A percentile compares a stretch with the other conserved stretches of the same genome.
phyloP scores from a whole-genome alignment of 2,113 vertebrate species.

The Prietella phreatophila region DNA sequence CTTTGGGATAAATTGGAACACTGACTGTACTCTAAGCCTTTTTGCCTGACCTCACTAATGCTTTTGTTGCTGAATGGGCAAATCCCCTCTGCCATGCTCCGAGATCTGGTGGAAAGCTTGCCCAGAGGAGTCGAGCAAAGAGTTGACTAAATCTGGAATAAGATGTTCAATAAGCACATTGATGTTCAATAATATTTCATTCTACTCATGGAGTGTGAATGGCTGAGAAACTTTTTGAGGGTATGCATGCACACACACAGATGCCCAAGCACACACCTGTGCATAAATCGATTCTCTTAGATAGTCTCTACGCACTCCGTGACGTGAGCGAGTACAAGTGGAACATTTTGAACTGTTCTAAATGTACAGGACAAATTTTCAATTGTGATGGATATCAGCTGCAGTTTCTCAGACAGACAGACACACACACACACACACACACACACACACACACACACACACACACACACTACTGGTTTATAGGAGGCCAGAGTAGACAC shows the following conservation, averaged over 20 bases:
- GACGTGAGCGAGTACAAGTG: not conserved
- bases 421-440: not conserved
- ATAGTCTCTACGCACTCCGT: not conserved
- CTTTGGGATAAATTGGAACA: not conserved
- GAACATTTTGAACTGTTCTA: constrained; percentile 26
- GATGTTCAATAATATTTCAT: not conserved
- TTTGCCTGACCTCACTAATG: not conserved
- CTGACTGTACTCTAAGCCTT: not conserved
- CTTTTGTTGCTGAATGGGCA: not conserved
- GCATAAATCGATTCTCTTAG: constrained; percentile 15
- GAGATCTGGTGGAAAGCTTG: not conserved
- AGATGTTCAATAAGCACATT: not conserved
- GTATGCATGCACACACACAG: not conserved
- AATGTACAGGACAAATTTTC: constrained; percentile 18
- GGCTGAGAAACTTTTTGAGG: not conserved
- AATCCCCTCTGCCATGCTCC: not conserved
- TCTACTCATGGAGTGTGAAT: not conserved
- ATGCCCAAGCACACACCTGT: constrained; percentile 1
- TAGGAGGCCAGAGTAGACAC: not conserved
- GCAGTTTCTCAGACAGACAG: not conserved
- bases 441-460: constrained; percentile 7
- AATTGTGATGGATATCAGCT: not conserved
- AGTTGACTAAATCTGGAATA: not conserved
- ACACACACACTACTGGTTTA: not conserved
- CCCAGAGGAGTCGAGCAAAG: not conserved